Evolutionary conservation across 2,797 vertebrate genomes (phyloP), one percentile per base, ranked within the genome.

Genomic region (Urosaurus nigricauda): DNA sequence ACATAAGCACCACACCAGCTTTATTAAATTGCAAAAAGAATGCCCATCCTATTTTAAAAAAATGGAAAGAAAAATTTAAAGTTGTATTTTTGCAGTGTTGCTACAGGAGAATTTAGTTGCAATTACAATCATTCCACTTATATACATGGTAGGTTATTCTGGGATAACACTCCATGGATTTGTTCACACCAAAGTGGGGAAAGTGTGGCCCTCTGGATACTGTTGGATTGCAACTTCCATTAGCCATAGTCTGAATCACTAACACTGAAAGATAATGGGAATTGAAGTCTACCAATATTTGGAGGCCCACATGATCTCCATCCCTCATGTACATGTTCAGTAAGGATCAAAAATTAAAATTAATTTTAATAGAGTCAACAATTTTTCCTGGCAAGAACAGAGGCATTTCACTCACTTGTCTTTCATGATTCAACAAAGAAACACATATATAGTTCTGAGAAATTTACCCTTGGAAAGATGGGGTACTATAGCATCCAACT

Each of bases 331-430:
- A 79, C 24, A n/a, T 16, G 71, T 40, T 82, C 58, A 82, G 51
- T 74, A 35, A 58, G 2, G 74, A 85, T 85, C 53, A 74, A 74
- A 85, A 13, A 24, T 85, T 75, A 40, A 75, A 60, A 75, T 19
- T 8, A 43, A 35, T 77, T 85, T n/a, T 51, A 47, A 70, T 47
- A 47, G 26, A 19, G n/a, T 75, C 35, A 60, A 60, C 71, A 74
- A 40, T 21, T 32, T 16, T 13, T 51, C 47, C 47, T 51, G 47
- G 7, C 47, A 7, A 51, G 47, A 51, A 51, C 47, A 51, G 47
- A 51, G 9, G 47, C 47, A 51, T 51, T 51, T 51, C 7, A 51
- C 47, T 51, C 47, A 51, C 1, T 51, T 51, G 1, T 51, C 47
- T 51, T 51, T 51, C 47, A 51, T 51, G 47, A 51, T 51, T 51